Conservation (phyloP, 37 sponge, comb jelly and placozoan genomes). For the Mnemiopsis leidyi region DNA sequence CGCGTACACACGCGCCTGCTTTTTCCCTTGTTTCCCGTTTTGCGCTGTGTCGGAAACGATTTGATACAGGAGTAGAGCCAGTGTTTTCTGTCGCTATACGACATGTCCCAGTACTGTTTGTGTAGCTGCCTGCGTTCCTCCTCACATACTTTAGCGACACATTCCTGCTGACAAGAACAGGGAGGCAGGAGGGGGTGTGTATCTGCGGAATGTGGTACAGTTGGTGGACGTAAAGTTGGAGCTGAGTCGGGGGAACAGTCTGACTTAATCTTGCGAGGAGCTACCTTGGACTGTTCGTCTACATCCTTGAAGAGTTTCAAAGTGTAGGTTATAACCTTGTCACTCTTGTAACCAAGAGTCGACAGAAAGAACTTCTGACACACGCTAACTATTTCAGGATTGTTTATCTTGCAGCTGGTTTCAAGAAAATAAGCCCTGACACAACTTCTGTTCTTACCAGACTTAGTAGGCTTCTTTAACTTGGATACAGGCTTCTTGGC, state of each 20-base stretch:
- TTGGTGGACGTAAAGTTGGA: neutral
- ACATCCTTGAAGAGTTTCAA: neutral
- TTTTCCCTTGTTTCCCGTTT: neutral
- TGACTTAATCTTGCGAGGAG: neutral
- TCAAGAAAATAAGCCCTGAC: neutral
- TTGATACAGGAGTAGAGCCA: neutral
- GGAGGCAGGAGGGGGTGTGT: neutral
- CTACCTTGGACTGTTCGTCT: neutral
- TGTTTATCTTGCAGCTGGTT: neutral
- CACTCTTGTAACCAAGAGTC: constrained; percentile 1
- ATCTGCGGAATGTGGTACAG: neutral
- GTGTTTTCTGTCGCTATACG: neutral
- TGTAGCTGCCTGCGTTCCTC: neutral
- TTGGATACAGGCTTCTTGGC: neutral
- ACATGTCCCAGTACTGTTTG: neutral
- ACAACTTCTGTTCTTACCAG: neutral
- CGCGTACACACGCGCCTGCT: neutral
- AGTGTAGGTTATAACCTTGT: neutral
- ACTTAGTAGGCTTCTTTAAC: neutral
- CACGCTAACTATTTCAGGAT: neutral
- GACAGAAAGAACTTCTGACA: constrained; percentile 52
- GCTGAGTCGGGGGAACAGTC: neutral
- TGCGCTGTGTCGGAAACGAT: neutral
- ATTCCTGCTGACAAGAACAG: neutral
- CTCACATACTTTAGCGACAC: neutral